These are phyloP conservation scores for Galeopterus variegatus DNA, from an alignment of 2,113 vertebrate genomes.

Conservation along the genomic window DNA sequence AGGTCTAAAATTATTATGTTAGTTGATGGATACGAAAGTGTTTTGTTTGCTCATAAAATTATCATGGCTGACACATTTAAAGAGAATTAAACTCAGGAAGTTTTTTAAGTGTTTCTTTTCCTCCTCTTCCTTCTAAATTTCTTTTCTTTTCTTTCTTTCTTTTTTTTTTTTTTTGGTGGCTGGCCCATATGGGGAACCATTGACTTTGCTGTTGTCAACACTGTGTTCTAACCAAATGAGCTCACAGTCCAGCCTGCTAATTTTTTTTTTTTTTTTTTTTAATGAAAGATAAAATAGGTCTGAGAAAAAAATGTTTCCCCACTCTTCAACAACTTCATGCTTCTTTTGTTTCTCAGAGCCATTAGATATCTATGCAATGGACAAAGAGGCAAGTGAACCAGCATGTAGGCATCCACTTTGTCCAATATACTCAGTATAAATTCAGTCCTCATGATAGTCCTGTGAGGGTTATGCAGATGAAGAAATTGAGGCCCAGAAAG, in stretches of 20 bases:
- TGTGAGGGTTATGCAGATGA: not conserved
- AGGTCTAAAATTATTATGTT: conserved; percentile 30
- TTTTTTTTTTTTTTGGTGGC: not conserved
- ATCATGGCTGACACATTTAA: not conserved
- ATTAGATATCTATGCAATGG: not conserved
- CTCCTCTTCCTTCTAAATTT: not conserved
- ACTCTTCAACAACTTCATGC: not conserved
- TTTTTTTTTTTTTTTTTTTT: conserved; percentile 5
- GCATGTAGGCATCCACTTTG: not conserved
- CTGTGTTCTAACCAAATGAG: no score
- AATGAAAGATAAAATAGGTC: not conserved
- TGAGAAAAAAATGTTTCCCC: not conserved
- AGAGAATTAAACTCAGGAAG: conserved; percentile 44
- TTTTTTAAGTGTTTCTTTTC: conserved; percentile 31
- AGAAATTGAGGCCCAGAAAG: not conserved
- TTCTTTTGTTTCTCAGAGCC: conserved; percentile 14
- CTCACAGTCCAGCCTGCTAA: no score
- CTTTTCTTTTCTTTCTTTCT: not conserved
- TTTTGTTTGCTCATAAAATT: conserved; percentile 45
- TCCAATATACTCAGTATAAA: not conserved
- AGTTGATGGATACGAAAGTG: conserved; percentile 8
- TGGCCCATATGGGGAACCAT: no score
- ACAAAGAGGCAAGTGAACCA: not conserved
- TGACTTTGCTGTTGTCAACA: no score
- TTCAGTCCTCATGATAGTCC: conserved; percentile 3